Evolutionary conservation across 2,113 vertebrate species (phyloP).

Genomic region (Nesospiza acunhae): DNA sequence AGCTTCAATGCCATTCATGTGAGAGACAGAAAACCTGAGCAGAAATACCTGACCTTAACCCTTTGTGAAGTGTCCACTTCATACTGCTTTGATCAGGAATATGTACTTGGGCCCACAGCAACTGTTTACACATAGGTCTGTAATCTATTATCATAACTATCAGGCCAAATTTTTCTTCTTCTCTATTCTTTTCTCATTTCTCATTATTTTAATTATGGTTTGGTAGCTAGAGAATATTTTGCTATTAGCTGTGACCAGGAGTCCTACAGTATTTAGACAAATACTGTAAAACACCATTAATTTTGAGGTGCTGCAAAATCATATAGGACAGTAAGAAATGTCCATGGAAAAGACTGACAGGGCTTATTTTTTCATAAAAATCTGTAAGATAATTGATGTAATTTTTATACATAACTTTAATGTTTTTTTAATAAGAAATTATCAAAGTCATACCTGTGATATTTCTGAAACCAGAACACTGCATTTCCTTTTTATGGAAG

Average conservation of each 20-base stretch:
- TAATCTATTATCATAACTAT: background rate
- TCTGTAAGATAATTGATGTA: background rate
- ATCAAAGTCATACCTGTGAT: background rate
- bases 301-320: background rate
- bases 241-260: background rate
- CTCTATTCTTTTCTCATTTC: background rate
- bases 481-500: background rate
- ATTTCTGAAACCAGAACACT: background rate
- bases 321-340: background rate
- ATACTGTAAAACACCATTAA: background rate
- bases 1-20: background rate
- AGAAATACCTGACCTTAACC: background rate
- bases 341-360: background rate
- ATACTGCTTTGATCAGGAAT: background rate
- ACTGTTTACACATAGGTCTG: background rate
- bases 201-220: background rate
- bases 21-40: background rate
- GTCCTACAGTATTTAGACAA: background rate
- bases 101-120: background rate
- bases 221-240: background rate
- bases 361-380: background rate
- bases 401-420: background rate
- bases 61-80: background rate
- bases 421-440: background rate
- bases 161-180: background rate